A percentile compares a stretch with the other conserved stretches of the same genome.
Conservation (phyloP, 2,888 invertebrate genomes). For the Andrena praecox region DNA sequence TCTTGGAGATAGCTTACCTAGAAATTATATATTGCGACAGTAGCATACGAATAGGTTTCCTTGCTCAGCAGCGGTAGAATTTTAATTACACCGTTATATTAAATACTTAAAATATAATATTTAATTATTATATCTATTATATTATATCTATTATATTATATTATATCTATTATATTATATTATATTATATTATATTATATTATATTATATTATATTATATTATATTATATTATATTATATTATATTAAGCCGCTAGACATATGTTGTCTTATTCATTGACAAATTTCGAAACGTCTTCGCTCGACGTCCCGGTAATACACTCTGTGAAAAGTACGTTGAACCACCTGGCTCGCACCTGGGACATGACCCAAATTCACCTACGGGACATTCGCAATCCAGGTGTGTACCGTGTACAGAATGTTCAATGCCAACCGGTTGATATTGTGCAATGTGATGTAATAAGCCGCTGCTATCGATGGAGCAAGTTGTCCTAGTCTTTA, state of each 20-base stretch:
- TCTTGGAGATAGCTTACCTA: background rate
- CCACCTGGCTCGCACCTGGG: conserved; percentile 41
- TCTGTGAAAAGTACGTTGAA: conserved; percentile 35
- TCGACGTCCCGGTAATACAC: background rate
- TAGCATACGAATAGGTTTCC: background rate
- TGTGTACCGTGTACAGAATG: conserved; percentile 33
- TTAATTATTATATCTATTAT: too few species aligned
- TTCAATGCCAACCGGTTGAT: conserved; percentile 60
- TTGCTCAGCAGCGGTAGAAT: too few species aligned
- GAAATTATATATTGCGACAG: background rate
- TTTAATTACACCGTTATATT: background rate
- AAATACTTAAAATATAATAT: too few species aligned
- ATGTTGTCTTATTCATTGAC: too few species aligned
- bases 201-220: too few species aligned
- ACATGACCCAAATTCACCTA: conserved; percentile 55
- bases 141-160: too few species aligned
- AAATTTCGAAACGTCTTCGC: background rate
- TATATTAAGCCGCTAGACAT: too few species aligned
- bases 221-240: too few species aligned
- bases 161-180: too few species aligned
- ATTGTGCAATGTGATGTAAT: conserved; percentile 61
- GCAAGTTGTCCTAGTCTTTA: conserved; percentile 16
- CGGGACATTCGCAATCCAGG: conserved; percentile 25
- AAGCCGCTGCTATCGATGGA: conserved; percentile 9
- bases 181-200: too few species aligned